Evolutionary conservation across 2,888 invertebrate species (phyloP).

Genomic region (Yponomeuta cagnagella): DNA sequence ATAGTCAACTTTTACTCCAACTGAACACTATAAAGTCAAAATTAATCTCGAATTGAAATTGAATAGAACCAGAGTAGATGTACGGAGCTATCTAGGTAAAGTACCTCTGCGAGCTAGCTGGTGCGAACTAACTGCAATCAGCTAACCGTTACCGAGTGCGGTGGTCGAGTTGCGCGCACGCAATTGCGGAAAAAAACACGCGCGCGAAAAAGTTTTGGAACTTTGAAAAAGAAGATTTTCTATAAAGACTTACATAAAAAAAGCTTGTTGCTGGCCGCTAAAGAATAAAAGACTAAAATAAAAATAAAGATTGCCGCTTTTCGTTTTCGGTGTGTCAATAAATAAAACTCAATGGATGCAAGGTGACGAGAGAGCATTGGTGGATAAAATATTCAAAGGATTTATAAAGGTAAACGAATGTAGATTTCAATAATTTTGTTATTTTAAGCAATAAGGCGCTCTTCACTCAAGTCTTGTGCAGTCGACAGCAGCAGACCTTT

Average conservation of each 20-base stretch:
- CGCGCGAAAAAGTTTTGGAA: constrained; percentile 19
- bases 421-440: not conserved
- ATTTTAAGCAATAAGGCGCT: not conserved
- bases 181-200: constrained; percentile 30
- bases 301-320: constrained; percentile 20
- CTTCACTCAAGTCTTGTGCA: no score
- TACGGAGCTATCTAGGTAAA: no score
- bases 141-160: constrained; percentile 48
- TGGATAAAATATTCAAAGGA: not conserved
- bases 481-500: no score
- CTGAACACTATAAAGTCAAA: no score
- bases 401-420: not conserved
- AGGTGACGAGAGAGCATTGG: not conserved
- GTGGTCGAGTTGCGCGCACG: constrained; percentile 27
- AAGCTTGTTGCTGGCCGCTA: constrained; percentile 17
- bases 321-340: constrained; percentile 39
- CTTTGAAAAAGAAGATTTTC: constrained; percentile 17
- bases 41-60: no score
- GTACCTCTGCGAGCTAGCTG: constrained; percentile 41
- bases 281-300: constrained; percentile 30
- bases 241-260: constrained; percentile 9
- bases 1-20: no score
- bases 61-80: no score
- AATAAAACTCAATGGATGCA: constrained; percentile 19
- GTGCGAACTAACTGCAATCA: constrained; percentile 58